These are phyloP conservation scores for Phrynosoma blainvillii DNA, from an alignment of 2,113 vertebrate genomes.

Conservation along the genomic window DNA sequence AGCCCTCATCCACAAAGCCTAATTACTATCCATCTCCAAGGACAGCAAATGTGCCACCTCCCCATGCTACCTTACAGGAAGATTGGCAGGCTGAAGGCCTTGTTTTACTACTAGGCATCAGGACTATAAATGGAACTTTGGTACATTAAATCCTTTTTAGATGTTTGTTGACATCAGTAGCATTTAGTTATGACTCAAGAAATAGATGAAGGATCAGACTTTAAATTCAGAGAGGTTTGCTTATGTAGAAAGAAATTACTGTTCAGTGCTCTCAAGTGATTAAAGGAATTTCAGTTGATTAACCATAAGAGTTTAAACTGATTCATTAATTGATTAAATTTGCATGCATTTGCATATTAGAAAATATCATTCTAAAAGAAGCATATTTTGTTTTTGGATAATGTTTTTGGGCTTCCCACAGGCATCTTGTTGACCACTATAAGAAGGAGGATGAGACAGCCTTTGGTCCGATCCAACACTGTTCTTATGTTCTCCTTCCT, in stretches of 20 bases:
- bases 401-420: no score
- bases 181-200: slow-evolving; percentile 20
- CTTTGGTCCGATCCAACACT: neutral
- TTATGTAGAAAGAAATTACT: slow-evolving; percentile 12
- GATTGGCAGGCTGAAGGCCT: slow-evolving; percentile 22
- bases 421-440: neutral
- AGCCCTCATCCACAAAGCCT: slow-evolving; percentile 23
- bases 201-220: slow-evolving; percentile 38
- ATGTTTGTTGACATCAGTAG: slow-evolving; percentile 42
- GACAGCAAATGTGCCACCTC: neutral
- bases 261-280: neutral
- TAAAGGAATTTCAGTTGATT: neutral
- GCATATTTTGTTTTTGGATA: neutral
- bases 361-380: neutral
- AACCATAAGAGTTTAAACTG: neutral
- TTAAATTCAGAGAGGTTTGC: slow-evolving; percentile 8
- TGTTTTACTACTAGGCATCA: slow-evolving; percentile 45
- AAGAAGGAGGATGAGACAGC: neutral
- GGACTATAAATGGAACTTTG: slow-evolving; percentile 50
- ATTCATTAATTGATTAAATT: slow-evolving; percentile 5
- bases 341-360: neutral
- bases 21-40: slow-evolving; percentile 8
- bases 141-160: slow-evolving; percentile 32
- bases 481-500: neutral
- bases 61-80: slow-evolving; percentile 14